phyloP scores from a whole-genome alignment of 2,888 invertebrate species.

The Machimus atricapillus region DNA sequence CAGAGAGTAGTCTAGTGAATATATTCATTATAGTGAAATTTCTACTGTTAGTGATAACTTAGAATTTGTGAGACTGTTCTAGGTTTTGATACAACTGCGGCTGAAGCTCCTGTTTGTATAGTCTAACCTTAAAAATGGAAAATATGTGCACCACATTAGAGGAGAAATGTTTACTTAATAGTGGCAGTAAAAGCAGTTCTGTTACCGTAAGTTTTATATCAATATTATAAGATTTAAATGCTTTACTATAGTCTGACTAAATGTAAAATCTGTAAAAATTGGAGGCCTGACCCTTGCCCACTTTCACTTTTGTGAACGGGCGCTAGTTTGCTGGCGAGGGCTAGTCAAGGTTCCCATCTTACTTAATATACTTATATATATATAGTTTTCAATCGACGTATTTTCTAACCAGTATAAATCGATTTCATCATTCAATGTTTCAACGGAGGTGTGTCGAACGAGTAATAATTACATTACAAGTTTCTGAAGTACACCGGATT shows the following conservation, averaged over 20 bases:
- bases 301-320: neutral
- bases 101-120: neutral
- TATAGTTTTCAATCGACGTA: neutral
- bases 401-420: neutral
- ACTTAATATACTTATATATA: neutral
- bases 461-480: neutral
- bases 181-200: neutral
- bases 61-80: neutral
- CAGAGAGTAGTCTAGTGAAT: neutral
- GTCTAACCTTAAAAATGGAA: slow-evolving; percentile 36
- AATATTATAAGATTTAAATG: neutral
- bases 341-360: neutral
- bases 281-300: neutral
- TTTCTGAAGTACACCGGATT: neutral
- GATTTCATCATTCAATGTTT: neutral
- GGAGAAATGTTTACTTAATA: slow-evolving; percentile 4
- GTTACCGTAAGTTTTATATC: neutral
- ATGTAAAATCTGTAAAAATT: neutral
- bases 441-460: neutral
- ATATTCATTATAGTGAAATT: neutral
- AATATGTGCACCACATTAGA: slow-evolving; percentile 26
- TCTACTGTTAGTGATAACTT: neutral
- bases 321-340: neutral
- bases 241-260: neutral
- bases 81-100: neutral